phyloP scores from a whole-genome alignment of 2,797 vertebrate species.

The Neosilurus hyrtlii region DNA sequence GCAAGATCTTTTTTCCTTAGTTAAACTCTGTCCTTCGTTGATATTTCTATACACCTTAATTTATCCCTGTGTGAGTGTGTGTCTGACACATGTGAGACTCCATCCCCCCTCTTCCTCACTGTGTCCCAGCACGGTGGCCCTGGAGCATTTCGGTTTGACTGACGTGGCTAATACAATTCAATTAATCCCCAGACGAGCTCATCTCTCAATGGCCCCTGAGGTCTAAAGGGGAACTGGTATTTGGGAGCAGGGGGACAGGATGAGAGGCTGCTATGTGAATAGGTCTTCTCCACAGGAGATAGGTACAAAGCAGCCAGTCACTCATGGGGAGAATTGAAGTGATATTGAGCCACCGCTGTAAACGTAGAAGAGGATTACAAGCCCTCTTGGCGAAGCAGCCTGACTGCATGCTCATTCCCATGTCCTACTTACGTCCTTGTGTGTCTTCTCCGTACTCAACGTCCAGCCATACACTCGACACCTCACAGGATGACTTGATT shows the following conservation, averaged over 20 bases:
- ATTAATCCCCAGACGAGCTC: constrained; percentile 56
- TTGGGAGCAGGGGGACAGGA: constrained; percentile 32
- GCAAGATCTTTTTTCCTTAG: not conserved
- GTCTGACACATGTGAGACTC: constrained; percentile 13
- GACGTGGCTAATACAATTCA: constrained; percentile 53
- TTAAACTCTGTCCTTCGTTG: constrained; percentile 8
- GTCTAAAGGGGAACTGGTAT: constrained; percentile 51
- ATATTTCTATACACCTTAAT: not conserved
- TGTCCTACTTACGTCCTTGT: constrained; percentile 51
- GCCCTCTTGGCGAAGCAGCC: constrained; percentile 46
- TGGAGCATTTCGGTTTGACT: constrained; percentile 42
- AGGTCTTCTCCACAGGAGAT: constrained; percentile 54
- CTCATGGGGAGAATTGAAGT: constrained; percentile 64
- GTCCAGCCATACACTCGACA: constrained; percentile 12
- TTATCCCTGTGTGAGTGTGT: constrained; percentile 13
- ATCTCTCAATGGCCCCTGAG: constrained; percentile 52
- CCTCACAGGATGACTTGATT: constrained; percentile 27
- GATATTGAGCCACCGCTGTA: constrained; percentile 70
- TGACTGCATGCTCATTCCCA: constrained; percentile 39
- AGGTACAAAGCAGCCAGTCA: constrained; percentile 53
- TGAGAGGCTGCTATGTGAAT: constrained; percentile 52
- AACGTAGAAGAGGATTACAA: constrained; percentile 66
- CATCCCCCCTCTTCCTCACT: constrained; percentile 19
- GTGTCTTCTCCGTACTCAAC: constrained; percentile 33
- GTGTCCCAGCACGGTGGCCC: constrained; percentile 30